Conservation (phyloP, 1,140 invertebrate genomes). For the Achatina immaculata region DNA sequence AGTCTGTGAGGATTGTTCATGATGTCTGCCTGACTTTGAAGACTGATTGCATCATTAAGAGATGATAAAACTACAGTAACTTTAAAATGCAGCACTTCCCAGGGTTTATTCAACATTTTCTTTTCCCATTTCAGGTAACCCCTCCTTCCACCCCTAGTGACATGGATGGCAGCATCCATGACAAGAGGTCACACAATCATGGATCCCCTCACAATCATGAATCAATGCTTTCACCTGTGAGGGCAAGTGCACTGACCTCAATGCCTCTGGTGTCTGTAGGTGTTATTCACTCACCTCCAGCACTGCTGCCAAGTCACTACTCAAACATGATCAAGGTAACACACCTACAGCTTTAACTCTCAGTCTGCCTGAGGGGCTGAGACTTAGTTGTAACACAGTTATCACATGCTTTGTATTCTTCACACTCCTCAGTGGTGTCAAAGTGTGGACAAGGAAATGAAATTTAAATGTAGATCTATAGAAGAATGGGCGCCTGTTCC, state of each 20-base stretch:
- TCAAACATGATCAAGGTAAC: constrained; percentile 34
- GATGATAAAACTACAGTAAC: too few relatives aligned
- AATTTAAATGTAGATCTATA: too few relatives aligned
- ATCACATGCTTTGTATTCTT: too few relatives aligned
- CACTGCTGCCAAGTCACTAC: constrained; percentile 38
- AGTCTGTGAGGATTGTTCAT: too few relatives aligned
- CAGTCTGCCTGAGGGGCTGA: constrained; percentile 19
- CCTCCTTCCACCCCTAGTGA: constrained; percentile 55
- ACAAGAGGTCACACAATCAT: constrained; percentile 23
- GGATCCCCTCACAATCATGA: constrained; percentile 33
- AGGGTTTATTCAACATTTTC: neutral
- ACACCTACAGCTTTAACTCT: constrained; percentile 14
- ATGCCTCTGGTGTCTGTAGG: constrained; percentile 36
- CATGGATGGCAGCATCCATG: constrained; percentile 19
- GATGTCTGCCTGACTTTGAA: too few relatives aligned
- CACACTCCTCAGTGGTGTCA: too few relatives aligned
- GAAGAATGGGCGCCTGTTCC: too few relatives aligned
- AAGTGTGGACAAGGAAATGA: too few relatives aligned
- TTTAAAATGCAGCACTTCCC: too few relatives aligned
- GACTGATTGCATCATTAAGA: too few relatives aligned
- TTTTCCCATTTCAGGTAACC: constrained; percentile 44
- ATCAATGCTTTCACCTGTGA: constrained; percentile 24
- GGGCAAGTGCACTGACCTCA: constrained; percentile 30
- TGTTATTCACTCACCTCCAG: constrained; percentile 46
- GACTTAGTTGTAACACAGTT: constrained; percentile 20